Evolutionary conservation across 2,888 invertebrate species (phyloP).

Genomic region (Lepidonotus clava): DNA sequence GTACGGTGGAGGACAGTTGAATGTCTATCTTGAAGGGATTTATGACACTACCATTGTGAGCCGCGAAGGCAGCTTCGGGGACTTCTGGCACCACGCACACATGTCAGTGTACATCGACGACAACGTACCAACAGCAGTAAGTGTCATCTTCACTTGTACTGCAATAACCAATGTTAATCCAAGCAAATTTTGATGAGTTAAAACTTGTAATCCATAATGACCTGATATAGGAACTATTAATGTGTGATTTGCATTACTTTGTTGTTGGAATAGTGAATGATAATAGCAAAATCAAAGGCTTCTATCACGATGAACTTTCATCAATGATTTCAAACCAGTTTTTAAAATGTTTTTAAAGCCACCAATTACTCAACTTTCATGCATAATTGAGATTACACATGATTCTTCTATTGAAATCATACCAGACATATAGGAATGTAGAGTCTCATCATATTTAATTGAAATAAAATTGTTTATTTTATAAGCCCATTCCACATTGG

Average conservation of each 20-base stretch:
- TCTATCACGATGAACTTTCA: too few relatives aligned
- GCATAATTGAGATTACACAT: too few relatives aligned
- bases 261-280: neutral
- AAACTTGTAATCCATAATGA: neutral
- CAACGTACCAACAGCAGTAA: too few relatives aligned
- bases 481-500: too few relatives aligned
- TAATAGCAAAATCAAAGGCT: neutral
- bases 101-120: too few relatives aligned
- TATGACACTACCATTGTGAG: neutral
- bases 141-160: neutral
- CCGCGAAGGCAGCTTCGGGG: neutral
- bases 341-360: too few relatives aligned
- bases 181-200: neutral
- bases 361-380: too few relatives aligned
- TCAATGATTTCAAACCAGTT: too few relatives aligned
- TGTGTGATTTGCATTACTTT: neutral
- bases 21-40: neutral
- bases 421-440: too few relatives aligned
- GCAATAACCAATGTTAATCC: neutral
- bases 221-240: neutral
- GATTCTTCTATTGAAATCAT: too few relatives aligned
- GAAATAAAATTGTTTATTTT: too few relatives aligned
- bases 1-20: neutral
- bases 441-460: too few relatives aligned
- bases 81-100: conserved; percentile 21